Percentiles rank a stretch among this genome's conserved stretches.
These are phyloP conservation scores for Nasonovia ribisnigri DNA, from an alignment of 2,888 invertebrate species.

Conservation along the genomic window DNA sequence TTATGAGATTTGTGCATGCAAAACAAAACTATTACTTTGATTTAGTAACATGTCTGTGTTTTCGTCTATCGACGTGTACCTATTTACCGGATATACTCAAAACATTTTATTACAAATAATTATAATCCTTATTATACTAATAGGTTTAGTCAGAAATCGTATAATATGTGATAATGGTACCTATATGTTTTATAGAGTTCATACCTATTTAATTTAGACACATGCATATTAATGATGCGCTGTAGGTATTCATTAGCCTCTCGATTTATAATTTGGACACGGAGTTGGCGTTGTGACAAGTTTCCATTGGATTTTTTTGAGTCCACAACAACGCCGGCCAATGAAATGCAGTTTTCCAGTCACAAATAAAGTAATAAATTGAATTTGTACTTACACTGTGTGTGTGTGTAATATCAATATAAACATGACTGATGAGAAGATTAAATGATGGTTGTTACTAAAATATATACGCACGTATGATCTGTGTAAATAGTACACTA, in stretches of 20 bases:
- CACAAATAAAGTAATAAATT: background rate
- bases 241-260: background rate
- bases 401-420: background rate
- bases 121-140: background rate
- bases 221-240: background rate
- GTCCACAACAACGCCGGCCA: background rate
- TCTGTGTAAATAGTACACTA: background rate
- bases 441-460: background rate
- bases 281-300: background rate
- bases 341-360: background rate
- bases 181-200: background rate
- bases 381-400: background rate
- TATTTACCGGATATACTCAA: background rate
- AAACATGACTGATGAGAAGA: background rate
- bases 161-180: background rate
- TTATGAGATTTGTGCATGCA: background rate
- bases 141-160: background rate
- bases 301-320: background rate
- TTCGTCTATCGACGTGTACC: background rate
- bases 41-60: background rate
- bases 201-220: background rate
- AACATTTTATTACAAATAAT: background rate
- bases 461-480: background rate
- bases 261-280: background rate
- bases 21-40: background rate